These are phyloP conservation scores for Todiramphus chloris DNA, from an alignment of 2,113 vertebrate species.

Conservation along the genomic window DNA sequence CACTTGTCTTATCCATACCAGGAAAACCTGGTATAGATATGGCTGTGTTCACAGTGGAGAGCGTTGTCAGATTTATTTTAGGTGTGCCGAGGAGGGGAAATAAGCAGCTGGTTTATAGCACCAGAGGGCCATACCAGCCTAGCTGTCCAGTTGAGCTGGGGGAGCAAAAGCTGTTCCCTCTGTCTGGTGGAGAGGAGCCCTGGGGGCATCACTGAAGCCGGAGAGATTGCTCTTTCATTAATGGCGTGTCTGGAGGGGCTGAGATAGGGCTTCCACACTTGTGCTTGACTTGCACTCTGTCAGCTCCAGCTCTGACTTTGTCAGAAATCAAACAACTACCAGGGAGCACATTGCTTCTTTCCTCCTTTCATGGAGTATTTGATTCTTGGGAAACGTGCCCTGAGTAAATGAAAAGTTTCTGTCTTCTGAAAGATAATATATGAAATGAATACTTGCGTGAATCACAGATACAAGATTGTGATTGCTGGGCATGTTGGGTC, in stretches of 20 bases:
- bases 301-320: background rate
- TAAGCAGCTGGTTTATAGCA: background rate
- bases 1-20: background rate
- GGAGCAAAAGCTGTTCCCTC: background rate
- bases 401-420: background rate
- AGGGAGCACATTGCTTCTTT: background rate
- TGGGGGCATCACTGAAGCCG: background rate
- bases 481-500: conserved; percentile 36
- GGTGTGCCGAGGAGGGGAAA: background rate
- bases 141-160: background rate
- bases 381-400: background rate
- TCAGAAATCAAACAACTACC: background rate
- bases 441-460: background rate
- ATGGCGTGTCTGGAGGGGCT: background rate
- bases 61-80: background rate
- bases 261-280: background rate
- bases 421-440: background rate
- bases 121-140: conserved; percentile 12
- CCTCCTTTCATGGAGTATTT: background rate
- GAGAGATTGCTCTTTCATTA: background rate
- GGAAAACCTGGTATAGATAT: background rate
- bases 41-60: background rate
- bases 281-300: background rate
- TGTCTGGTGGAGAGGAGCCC: background rate
- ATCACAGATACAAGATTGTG: background rate